Percentiles rank a stretch among this genome's conserved stretches.
Evolutionary conservation across 1,140 invertebrate genomes (phyloP).

Genomic region (Apocrypta bakeri): DNA sequence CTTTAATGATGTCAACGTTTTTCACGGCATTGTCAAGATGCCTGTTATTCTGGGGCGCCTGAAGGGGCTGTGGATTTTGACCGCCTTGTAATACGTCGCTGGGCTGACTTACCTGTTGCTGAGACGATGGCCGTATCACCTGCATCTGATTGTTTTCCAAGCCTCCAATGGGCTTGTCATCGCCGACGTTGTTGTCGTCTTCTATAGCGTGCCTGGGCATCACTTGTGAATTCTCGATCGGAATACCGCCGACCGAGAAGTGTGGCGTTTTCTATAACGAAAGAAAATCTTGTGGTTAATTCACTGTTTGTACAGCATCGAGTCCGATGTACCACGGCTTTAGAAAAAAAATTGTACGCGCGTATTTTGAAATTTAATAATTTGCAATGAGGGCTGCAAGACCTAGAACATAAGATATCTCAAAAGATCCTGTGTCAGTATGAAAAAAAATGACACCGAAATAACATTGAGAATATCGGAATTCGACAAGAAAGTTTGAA

Average conservation of each 20-base stretch:
- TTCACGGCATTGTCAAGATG: conserved; percentile 48
- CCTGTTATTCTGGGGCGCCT: conserved; percentile 60
- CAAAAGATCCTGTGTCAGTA: too few species aligned
- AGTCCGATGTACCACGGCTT: too few species aligned
- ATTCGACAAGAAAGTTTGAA: too few species aligned
- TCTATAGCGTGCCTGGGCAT: conserved; percentile 10
- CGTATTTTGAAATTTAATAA: too few species aligned
- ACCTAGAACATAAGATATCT: too few species aligned
- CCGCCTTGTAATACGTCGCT: conserved; percentile 56
- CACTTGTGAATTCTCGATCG: conserved; percentile 13
- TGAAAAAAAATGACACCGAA: too few species aligned
- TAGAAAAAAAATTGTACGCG: too few species aligned
- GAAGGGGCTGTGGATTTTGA: conserved; percentile 61
- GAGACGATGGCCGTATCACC: conserved; percentile 54
- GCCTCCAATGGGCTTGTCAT: background rate
- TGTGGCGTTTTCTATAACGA: conserved; percentile 54
- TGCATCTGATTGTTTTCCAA: conserved; percentile 41
- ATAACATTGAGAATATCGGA: too few species aligned
- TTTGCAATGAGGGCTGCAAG: too few species aligned
- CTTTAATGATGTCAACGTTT: conserved; percentile 28
- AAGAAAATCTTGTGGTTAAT: too few species aligned
- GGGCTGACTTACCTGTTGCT: conserved; percentile 70
- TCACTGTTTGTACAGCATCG: background rate
- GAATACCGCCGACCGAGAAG: conserved; percentile 20
- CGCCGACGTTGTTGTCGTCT: conserved; percentile 1